Evolutionary conservation across 2,888 invertebrate genomes (phyloP), one percentile per base, ranked within the genome.

Genomic region (Blastobasis lacticolella): DNA sequence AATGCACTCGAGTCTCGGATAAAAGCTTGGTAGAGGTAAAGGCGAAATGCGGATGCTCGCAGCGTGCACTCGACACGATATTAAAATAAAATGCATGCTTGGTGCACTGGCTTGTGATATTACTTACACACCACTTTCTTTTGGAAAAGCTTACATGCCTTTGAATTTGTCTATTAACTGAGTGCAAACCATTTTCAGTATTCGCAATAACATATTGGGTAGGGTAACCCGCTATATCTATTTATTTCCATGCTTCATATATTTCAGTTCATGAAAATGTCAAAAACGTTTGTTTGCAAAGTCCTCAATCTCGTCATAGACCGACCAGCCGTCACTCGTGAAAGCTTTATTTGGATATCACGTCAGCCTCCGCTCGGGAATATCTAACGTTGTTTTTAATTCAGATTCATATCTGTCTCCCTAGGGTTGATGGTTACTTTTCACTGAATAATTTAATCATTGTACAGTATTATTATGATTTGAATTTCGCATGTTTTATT

Each of bases 71-170:
- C 72, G 71, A 68, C 71, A 68, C 69, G 70, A 72, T 75, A 75
- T 76, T 77, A 74, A 75, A 79, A 76, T 77, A 71, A 75, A 77
- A 76, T 72, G 69, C 67, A 59, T 60, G 61, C 62, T 56, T 40
- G 38, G 38, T 37, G 38, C 42, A 37, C 23, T 37, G 36, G 50
- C 46, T 8, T 47, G 45, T 51, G 43, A 43, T 43, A 43, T 50
- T 50, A 46, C 51, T 51, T 40, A 49, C 37, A 10, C 36, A 8
- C 8, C n/a, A 10, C 38, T 36, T 10, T 46, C 7, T n/a, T 10
- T 36, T n/a, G 8, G 8, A 8, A 6, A 23, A n/a, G 38, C 42
- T 10, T 37, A n/a, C 43, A 9, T 10, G 37, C 38, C n/a, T 8
- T 49, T 49, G 40, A 37, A 46, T 46, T 37, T 5, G 38, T 38